Conservation (phyloP, 2,888 invertebrate genomes). For the Seira sanloemensis region DNA sequence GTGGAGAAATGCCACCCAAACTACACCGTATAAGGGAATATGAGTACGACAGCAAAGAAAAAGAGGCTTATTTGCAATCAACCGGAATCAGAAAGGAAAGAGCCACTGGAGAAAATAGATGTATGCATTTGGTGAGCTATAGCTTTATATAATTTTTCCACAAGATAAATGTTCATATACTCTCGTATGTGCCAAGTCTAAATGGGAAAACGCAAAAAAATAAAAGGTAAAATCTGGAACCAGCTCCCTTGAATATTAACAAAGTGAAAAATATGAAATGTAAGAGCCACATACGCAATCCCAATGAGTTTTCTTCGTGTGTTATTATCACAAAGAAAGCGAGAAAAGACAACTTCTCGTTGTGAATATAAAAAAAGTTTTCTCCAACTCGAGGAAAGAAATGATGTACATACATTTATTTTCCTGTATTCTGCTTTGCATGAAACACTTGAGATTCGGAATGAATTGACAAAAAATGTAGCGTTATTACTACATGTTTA, state of each 20-base stretch:
- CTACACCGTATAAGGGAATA: conserved; percentile 19
- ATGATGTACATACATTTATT: conserved; percentile 56
- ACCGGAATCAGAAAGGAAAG: conserved; percentile 45
- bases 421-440: conserved; percentile 57
- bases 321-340: conserved; percentile 17
- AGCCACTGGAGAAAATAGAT: conserved; percentile 34
- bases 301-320: conserved; percentile 21
- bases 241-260: conserved; percentile 60
- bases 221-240: conserved; percentile 59
- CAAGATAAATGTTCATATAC: background rate
- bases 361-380: conserved; percentile 12
- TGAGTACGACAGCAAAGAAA: conserved; percentile 22
- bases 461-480: conserved; percentile 34
- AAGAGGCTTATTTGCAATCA: conserved; percentile 56
- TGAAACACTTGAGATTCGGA: conserved; percentile 58
- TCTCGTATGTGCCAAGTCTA: conserved; percentile 18
- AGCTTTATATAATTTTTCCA: conserved; percentile 27
- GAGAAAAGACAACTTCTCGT: background rate
- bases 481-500: too few relatives aligned
- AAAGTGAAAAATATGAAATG: conserved; percentile 52
- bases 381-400: conserved; percentile 30
- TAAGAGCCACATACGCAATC: conserved; percentile 14
- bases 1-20: conserved; percentile 42
- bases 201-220: conserved; percentile 58
- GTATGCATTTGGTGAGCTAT: too few relatives aligned